Base-by-base conservation (phyloP, 2,113 vertebrate species). In the Pollimyrus isidori region DNA sequence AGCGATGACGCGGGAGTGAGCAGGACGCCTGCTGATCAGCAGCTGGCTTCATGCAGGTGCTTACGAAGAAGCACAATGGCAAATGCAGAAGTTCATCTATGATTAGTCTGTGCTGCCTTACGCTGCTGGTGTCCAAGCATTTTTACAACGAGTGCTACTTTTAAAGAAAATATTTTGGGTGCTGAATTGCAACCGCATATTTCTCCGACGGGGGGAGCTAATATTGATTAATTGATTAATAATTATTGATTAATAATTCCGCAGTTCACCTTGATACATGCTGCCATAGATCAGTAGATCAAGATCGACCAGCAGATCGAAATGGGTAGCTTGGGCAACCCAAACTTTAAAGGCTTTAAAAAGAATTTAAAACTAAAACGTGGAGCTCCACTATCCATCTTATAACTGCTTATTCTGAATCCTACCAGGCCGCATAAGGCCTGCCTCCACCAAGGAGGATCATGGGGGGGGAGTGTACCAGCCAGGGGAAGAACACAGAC, bases 1-100 rank as follows among this genome's bases (percentile, higher is more conserved):
- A 39, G 30, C 86, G 87, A 92, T 53, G 83, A 92, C 69, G 39
- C 4, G 35, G 35, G 15, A 80, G 35, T 35, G 11, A 73, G 69
- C 13, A 15, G 69, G 3, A 11, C 6, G 69, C 1, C 13, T 17
- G 69, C 13, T 17, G 30, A 35, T 17, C 1, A 11, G 3, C 1
- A 3, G 30, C 13, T 3, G 26, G 30, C 30, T 30, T 35, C 17
- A 30, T 17, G 69, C 69, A 35, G 30, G 30, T 30, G 69, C 1
- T 1, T 17, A 39, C n/a, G 30, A 35, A 15, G 69, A 39, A 35
- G 19, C 15, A 7, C 2, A 7, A 6, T 1, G 13, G 15, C 35
- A 42, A 19, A 42, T 35, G 35, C 35, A 7, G 6, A 4, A 13
- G 4, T 42, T 17, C 4, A 4, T 76, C 42, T 2, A 80, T 19